Base-by-base conservation (phyloP, 2,113 vertebrate species). In the Proteles cristata region DNA sequence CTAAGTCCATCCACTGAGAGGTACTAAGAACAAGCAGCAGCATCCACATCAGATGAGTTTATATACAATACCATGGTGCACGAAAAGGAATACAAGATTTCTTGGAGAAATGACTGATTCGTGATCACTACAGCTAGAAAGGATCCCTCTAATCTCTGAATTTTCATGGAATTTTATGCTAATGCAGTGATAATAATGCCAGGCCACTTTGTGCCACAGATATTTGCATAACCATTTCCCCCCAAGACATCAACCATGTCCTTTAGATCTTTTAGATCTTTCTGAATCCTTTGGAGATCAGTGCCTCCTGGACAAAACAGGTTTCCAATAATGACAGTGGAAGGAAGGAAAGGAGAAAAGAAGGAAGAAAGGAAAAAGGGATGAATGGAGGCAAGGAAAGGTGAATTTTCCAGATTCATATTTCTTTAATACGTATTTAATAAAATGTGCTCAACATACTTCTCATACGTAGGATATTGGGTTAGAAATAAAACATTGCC, bases 381-480 rank as follows among this genome's bases (percentile, higher is more conserved):
- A 9, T 8, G 26, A 87, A 3, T 8, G 6, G 7, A 63, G 68
- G 3, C 6, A 76, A 48, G 10, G 33, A 26, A 74, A 87, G 23
- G 55, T 31, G 73, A 45, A 35, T 11, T 83, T 86, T 92, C 50
- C 16, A 89, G 35, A 77, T 85, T 65, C 7, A 9, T 33, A 33
- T 66, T 55, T 89, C 81, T 93, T 8, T 7, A 53, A 87, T 55
- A 65, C 77, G 16, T 73, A 94, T 83, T 88, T 97, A 90, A 88
- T 48, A 88, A 97, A 94, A 83, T 80, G 2, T 69, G 14, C 74
- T 87, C 58, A 87, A 74, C 23, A 61, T 76, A 81, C 53, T 92
- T 81, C 28, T 80, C 25, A 66, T 14, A 50, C 11, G 50, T 25
- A 83, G 23, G 0, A 50, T 73, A 77, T 79, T 15, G 33, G 19